Evolutionary conservation across 1,140 invertebrate genomes (phyloP), one percentile per base, ranked within the genome.

Genomic region (Scaptodrosophila lebanonensis): DNA sequence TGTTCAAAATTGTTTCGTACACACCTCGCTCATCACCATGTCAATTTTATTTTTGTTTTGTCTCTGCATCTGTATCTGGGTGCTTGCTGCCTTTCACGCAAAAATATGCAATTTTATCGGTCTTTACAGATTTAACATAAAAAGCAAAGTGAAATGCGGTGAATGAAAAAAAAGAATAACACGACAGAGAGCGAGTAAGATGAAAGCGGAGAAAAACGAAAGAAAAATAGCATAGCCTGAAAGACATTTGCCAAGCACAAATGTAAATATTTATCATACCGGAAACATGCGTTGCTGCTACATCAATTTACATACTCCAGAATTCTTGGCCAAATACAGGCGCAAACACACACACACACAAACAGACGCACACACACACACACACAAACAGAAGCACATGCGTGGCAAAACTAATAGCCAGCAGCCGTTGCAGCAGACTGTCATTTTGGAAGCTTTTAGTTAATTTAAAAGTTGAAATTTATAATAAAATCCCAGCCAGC

Each of bases 101-200:
- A 83, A 83, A 83, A 83, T 82, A 82, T 82, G 75, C 75, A 82
- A 82, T 82, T 82, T 82, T 82, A 82, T 82, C 75, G 75, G 76
- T 82, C 75, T 70, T 82, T 83, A 82, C 75, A 82, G 75, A 82
- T 82, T 82, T 83, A 16, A 66, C 61, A 63, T 51, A 54, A 32
- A 32, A 18, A 38, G 45, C 30, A 42, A 17, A 35, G 25, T 5
- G 8, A 22, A 43, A 49, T 22, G 12, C 25, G 43, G 22, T 36
- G 45, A 36, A 70, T 40, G 20, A 50, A 51, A 32, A 33, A 18
- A 32, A 17, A 62, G 45, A 56, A 67, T 57, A 36, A 57, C 39
- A 57, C 33, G 27, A 44, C 52, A 20, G 38, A 44, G 17, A 30
- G 44, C 30, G 16, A 61, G 38, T 50, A 39, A 43, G 53, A 15